phyloP scores from a whole-genome alignment of 2,888 invertebrate species.

The Entomobrya multifasciata region DNA sequence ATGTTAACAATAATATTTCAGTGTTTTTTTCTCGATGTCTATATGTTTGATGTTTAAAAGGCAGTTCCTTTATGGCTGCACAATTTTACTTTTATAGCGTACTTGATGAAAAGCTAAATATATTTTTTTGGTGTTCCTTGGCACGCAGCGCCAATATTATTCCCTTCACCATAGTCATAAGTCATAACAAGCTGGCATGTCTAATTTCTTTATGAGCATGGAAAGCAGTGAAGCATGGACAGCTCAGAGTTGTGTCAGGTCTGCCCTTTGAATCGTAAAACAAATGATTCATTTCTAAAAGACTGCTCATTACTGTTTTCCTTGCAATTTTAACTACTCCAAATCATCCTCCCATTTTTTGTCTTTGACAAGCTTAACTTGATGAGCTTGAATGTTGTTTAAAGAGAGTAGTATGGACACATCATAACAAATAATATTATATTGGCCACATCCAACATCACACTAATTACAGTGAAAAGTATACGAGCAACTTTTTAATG shows the following conservation, averaged over 20 bases:
- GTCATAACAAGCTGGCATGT: conserved; percentile 39
- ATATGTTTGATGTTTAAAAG: no score
- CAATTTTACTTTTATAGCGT: neutral
- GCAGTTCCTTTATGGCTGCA: neutral
- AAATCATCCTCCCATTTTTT: conserved; percentile 59
- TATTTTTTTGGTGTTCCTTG: neutral
- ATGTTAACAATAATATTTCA: neutral
- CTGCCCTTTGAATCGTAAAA: conserved; percentile 50
- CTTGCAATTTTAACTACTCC: conserved; percentile 61
- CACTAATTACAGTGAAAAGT: conserved; percentile 64
- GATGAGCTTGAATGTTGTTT: conserved; percentile 10
- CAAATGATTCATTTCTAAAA: conserved; percentile 61
- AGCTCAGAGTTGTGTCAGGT: conserved; percentile 24
- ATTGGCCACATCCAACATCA: conserved; percentile 47
- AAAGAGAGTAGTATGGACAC: neutral
- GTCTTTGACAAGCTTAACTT: conserved; percentile 42
- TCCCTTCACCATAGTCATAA: conserved; percentile 22
- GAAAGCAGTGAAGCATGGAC: conserved; percentile 21
- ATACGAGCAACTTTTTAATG: conserved; percentile 50
- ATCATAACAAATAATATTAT: conserved; percentile 11
- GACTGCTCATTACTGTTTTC: conserved; percentile 60
- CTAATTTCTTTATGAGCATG: conserved; percentile 47
- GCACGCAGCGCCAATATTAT: conserved; percentile 41
- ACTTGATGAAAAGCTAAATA: neutral
- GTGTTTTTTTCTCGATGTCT: neutral